phyloP scores from a whole-genome alignment of 2,113 vertebrate species.

The Atherinomorus stipes region DNA sequence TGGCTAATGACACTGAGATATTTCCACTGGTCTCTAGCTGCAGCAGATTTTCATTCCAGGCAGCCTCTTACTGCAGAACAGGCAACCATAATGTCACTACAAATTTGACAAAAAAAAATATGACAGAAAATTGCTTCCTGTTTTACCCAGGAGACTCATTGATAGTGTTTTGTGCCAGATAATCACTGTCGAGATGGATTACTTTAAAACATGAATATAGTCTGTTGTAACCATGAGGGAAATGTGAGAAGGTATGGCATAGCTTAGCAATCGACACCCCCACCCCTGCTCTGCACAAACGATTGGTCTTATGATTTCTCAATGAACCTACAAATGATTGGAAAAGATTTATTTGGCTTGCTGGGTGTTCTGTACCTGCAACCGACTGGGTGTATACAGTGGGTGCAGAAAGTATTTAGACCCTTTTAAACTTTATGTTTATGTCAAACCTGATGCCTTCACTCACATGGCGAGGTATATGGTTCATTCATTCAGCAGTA shows the following conservation, averaged over 20 bases:
- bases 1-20: background rate
- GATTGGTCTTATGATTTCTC: background rate
- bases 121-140: too few relatives aligned
- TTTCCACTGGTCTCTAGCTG: slow-evolving; percentile 7
- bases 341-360: background rate
- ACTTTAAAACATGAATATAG: background rate
- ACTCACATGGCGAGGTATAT: too few relatives aligned
- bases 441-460: too few relatives aligned
- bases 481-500: too few relatives aligned
- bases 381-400: background rate
- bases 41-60: background rate
- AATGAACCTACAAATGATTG: background rate
- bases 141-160: too few relatives aligned
- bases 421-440: too few relatives aligned
- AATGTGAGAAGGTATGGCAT: background rate
- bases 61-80: too few relatives aligned
- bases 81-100: too few relatives aligned
- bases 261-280: background rate
- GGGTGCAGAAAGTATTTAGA: too few relatives aligned
- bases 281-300: background rate
- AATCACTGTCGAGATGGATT: too few relatives aligned
- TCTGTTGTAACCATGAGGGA: background rate
- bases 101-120: too few relatives aligned
- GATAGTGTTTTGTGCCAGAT: too few relatives aligned
- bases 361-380: background rate